phyloP scores from a whole-genome alignment of 2,888 invertebrate genomes.

The Calameuta filiformis region DNA sequence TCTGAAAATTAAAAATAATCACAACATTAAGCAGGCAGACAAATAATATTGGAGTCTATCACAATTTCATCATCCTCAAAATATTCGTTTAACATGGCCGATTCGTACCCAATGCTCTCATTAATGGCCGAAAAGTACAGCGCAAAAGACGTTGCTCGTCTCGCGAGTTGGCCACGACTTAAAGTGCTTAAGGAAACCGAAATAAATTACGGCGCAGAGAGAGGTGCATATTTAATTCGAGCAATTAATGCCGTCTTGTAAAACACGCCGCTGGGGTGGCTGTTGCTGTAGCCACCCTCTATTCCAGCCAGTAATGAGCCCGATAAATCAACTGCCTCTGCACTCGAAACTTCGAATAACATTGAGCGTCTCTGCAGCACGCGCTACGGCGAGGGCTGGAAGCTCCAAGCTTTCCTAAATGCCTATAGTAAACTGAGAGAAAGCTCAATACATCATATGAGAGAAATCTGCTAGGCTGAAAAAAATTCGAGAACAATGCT shows the following conservation, averaged over 20 bases:
- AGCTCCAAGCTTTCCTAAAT: too few species aligned
- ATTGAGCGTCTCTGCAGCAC: constrained; percentile 48
- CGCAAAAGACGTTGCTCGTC: constrained; percentile 1
- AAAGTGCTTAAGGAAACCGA: constrained; percentile 61
- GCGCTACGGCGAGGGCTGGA: constrained; percentile 11
- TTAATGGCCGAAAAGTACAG: not conserved
- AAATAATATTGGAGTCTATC: too few species aligned
- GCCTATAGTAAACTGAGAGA: not conserved
- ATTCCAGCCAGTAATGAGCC: constrained; percentile 62
- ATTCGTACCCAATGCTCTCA: not conserved
- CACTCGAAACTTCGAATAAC: constrained; percentile 64
- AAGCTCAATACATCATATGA: not conserved
- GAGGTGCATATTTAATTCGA: constrained; percentile 67
- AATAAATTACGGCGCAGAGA: constrained; percentile 61
- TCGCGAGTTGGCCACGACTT: constrained; percentile 47
- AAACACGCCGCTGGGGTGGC: constrained; percentile 64
- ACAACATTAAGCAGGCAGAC: too few species aligned
- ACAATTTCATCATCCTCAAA: too few species aligned
- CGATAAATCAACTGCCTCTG: constrained; percentile 65
- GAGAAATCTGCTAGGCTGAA: not conserved
- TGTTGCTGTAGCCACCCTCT: constrained; percentile 47
- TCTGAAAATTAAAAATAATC: constrained; percentile 32
- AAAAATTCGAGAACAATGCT: not conserved
- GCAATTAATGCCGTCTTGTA: constrained; percentile 67
- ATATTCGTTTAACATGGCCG: not conserved